These are phyloP conservation scores for Archivesica marissinica DNA, from an alignment of 1,140 invertebrate genomes.

Conservation along the genomic window DNA sequence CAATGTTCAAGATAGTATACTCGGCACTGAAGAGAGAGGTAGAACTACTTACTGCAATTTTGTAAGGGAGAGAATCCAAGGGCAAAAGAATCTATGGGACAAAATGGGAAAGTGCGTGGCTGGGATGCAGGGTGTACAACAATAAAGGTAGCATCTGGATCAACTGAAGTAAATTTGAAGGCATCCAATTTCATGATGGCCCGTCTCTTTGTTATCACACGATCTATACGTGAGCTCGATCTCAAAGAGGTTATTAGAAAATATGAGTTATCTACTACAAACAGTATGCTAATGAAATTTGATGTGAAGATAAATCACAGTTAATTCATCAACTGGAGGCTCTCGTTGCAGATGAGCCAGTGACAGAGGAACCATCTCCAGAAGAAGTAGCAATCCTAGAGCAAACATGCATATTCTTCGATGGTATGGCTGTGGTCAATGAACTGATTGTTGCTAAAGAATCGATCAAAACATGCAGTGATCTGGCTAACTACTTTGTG, in stretches of 20 bases:
- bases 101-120: not conserved
- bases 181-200: too few relatives aligned
- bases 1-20: not conserved
- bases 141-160: too few relatives aligned
- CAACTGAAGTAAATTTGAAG: too few relatives aligned
- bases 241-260: not conserved
- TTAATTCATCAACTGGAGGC: not conserved
- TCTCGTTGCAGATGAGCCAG: not conserved
- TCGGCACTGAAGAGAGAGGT: not conserved
- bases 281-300: not conserved
- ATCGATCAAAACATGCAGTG: too few relatives aligned
- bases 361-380: not conserved
- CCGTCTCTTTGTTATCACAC: too few relatives aligned
- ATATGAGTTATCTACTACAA: not conserved
- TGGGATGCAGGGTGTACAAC: not conserved
- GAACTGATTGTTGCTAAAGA: not conserved
- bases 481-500: too few relatives aligned
- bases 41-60: not conserved
- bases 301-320: not conserved
- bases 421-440: not conserved
- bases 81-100: not conserved
- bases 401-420: not conserved
- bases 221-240: not conserved
- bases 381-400: not conserved
- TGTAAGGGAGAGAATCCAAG: not conserved